Conservation (phyloP, 1,140 invertebrate genomes). For the Penaeus vannamei region DNA sequence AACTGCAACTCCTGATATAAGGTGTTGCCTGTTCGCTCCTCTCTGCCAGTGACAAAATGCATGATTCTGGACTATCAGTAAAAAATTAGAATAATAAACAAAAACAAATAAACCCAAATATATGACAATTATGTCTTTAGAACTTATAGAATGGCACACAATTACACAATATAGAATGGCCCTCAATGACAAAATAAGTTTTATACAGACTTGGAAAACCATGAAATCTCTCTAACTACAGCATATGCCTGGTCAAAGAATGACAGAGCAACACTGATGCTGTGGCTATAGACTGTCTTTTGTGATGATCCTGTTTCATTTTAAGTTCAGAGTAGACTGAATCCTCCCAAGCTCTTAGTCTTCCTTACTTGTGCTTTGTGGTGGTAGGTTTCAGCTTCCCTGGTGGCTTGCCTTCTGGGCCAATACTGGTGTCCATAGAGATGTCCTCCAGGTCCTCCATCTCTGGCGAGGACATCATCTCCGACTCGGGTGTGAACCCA, state of each 20-base stretch:
- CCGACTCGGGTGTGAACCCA: constrained; percentile 69
- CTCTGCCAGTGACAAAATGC: constrained; percentile 73
- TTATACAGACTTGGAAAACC: too few species aligned
- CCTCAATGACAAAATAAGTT: too few species aligned
- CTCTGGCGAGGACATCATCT: constrained; percentile 68
- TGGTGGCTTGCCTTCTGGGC: constrained; percentile 55
- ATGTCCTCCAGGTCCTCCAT: constrained; percentile 69
- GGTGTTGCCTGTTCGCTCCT: constrained; percentile 90
- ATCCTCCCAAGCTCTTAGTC: background rate
- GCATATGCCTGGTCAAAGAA: too few species aligned
- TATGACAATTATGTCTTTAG: too few species aligned
- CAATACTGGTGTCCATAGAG: constrained; percentile 68
- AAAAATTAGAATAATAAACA: background rate
- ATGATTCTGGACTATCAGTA: background rate
- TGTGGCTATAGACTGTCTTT: too few species aligned
- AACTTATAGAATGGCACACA: too few species aligned
- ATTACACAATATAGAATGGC: too few species aligned
- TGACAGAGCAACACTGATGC: too few species aligned
- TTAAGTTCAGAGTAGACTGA: too few species aligned
- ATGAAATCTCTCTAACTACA: too few species aligned
- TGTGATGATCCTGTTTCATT: too few species aligned
- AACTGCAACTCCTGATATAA: constrained; percentile 94
- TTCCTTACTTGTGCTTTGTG: constrained; percentile 60
- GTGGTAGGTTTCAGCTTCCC: constrained; percentile 48
- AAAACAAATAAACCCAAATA: background rate